These are phyloP conservation scores for Carettochelys insculpta DNA, from an alignment of 2,113 vertebrate genomes.

Conservation along the genomic window DNA sequence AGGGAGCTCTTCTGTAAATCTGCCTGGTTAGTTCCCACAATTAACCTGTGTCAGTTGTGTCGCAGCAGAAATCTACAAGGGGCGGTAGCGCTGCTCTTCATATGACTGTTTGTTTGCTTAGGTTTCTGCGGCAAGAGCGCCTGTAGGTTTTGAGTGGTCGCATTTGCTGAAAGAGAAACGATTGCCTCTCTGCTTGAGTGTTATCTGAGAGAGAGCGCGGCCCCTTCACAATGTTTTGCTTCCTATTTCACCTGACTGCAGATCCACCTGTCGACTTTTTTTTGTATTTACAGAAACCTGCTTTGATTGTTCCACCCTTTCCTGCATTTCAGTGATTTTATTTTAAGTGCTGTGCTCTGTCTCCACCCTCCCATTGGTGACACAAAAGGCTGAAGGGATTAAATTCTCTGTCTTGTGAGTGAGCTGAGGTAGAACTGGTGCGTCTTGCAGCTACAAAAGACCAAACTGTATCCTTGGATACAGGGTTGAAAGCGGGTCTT, in stretches of 20 bases:
- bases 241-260: too few relatives aligned
- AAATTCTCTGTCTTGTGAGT: background rate
- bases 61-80: background rate
- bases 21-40: background rate
- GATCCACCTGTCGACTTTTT: too few relatives aligned
- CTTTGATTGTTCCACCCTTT: too few relatives aligned
- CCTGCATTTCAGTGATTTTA: background rate
- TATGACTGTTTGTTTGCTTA: background rate
- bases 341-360: background rate
- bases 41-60: background rate
- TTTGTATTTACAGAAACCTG: too few relatives aligned
- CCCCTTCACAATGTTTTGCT: too few relatives aligned
- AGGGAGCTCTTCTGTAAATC: background rate
- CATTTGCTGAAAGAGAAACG: background rate
- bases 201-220: too few relatives aligned
- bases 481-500: background rate
- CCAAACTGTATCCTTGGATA: background rate
- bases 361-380: background rate
- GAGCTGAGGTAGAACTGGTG: background rate
- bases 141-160: background rate
- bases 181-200: too few relatives aligned
- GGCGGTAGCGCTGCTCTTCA: background rate
- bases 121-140: background rate
- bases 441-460: background rate
- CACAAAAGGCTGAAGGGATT: background rate